phyloP scores from a whole-genome alignment of 64 coral and sea anemone species.

The Hydrozoanthus tunicans region DNA sequence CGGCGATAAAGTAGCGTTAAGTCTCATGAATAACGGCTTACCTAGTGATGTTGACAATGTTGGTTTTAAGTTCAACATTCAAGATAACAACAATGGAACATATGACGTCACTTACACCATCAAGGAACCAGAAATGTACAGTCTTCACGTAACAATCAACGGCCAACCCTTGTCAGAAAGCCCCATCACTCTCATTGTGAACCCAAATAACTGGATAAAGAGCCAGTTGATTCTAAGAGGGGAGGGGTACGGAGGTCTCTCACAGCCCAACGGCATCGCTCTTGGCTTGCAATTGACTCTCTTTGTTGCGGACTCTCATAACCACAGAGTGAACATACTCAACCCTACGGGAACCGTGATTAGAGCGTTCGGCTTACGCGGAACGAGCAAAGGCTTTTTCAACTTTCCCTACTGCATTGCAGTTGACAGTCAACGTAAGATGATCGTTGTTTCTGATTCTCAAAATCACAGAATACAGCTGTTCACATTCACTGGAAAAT shows the following conservation, averaged over 20 bases:
- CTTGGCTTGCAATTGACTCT: slow-evolving; percentile 36
- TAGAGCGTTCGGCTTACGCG: slow-evolving; percentile 55
- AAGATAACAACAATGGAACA: slow-evolving; percentile 66
- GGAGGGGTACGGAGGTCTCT: slow-evolving; percentile 67
- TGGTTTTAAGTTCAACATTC: slow-evolving; percentile 66
- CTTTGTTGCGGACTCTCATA: slow-evolving; percentile 73
- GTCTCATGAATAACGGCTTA: slow-evolving; percentile 24
- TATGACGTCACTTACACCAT: slow-evolving; percentile 68
- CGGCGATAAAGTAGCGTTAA: slow-evolving; percentile 55
- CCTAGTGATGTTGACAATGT: slow-evolving; percentile 30
- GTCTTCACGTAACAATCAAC: slow-evolving; percentile 66
- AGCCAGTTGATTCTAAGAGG: slow-evolving; percentile 60
- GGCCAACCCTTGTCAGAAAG: slow-evolving; percentile 50
- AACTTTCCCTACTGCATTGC: slow-evolving; percentile 77
- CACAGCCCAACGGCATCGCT: slow-evolving; percentile 66
- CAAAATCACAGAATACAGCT: slow-evolving; percentile 79
- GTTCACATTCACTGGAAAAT: slow-evolving; percentile 50
- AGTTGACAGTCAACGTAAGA: slow-evolving; percentile 17
- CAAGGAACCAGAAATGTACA: slow-evolving; percentile 59
- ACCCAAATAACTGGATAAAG: slow-evolving; percentile 73
- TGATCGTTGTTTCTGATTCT: slow-evolving; percentile 67
- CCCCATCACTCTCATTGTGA: slow-evolving; percentile 64
- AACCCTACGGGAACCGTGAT: slow-evolving; percentile 48
- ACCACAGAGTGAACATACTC: slow-evolving; percentile 67
- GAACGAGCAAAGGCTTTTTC: slow-evolving; percentile 45